Evolutionary conservation across 2,888 invertebrate genomes (phyloP).

Genomic region (Epistrophe grossulariae): DNA sequence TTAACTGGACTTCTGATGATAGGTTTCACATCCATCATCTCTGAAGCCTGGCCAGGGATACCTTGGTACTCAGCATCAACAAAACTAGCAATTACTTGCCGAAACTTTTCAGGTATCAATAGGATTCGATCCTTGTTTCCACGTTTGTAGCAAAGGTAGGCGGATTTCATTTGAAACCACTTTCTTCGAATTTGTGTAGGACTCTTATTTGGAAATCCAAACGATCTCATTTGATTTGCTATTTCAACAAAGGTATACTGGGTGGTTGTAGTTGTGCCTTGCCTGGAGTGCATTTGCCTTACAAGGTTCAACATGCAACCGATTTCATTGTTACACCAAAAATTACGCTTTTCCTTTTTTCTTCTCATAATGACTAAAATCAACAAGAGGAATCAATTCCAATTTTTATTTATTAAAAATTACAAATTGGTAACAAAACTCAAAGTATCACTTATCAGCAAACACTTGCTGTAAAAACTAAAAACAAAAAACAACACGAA

Average conservation of each 20-base stretch:
- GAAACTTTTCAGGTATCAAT: constrained; percentile 80
- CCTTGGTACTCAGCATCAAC: constrained; percentile 79
- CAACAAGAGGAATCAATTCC: background rate
- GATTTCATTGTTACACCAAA: constrained; percentile 80
- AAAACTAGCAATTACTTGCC: constrained; percentile 79
- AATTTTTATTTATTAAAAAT: background rate
- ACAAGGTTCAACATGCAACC: constrained; percentile 81
- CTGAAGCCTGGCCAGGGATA: constrained; percentile 28
- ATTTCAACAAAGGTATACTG: constrained; percentile 81
- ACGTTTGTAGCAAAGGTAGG: constrained; percentile 80
- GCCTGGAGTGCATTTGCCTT: constrained; percentile 78
- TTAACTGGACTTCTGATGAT: constrained; percentile 1
- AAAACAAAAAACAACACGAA: background rate
- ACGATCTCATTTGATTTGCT: constrained; percentile 80
- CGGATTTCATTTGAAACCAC: constrained; percentile 82
- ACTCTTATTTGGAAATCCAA: constrained; percentile 80
- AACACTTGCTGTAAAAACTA: constrained; percentile 66
- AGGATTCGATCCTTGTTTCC: constrained; percentile 80
- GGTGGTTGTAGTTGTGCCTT: constrained; percentile 78
- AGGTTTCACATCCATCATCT: constrained; percentile 31
- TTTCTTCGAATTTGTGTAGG: constrained; percentile 80
- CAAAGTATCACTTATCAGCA: background rate
- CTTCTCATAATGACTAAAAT: constrained; percentile 76
- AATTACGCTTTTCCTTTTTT: constrained; percentile 80
- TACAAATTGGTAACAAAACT: constrained; percentile 14